Percentiles rank a stretch among this genome's conserved stretches.
phyloP scores from a whole-genome alignment of 2,113 vertebrate genomes.

The Tachuris rubrigastra region DNA sequence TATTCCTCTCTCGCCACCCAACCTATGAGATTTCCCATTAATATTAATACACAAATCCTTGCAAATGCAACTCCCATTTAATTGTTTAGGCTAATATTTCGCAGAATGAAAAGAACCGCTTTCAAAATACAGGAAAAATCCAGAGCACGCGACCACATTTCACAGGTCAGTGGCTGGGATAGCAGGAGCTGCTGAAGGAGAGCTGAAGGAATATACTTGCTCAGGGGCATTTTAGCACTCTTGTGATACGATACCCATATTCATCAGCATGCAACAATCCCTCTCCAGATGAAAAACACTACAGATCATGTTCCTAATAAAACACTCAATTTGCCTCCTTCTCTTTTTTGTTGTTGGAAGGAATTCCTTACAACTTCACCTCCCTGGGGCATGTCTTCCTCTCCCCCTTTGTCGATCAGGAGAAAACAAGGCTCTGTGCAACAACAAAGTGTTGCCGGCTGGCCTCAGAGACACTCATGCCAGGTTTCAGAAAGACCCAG shows the following conservation, averaged over 20 bases:
- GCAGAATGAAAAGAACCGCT: conserved; percentile 10
- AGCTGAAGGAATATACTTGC: conserved; percentile 33
- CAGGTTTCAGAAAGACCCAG: background rate
- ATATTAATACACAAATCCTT: conserved; percentile 19
- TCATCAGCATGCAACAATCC: conserved; percentile 57
- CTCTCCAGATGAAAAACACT: conserved; percentile 56
- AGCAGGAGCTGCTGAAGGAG: conserved; percentile 44
- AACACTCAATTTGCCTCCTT: conserved; percentile 59
- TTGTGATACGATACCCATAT: conserved; percentile 52
- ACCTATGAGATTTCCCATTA: background rate
- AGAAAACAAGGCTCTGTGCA: conserved; percentile 24
- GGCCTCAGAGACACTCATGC: background rate
- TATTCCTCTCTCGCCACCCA: background rate
- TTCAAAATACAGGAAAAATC: conserved; percentile 54
- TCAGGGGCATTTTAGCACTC: conserved; percentile 68
- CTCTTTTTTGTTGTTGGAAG: conserved; percentile 49
- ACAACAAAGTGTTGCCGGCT: background rate
- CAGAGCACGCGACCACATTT: conserved; percentile 20
- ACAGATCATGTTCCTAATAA: conserved; percentile 65
- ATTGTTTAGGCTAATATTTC: conserved; percentile 2
- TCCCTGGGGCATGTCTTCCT: conserved; percentile 9
- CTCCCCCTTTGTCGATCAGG: background rate
- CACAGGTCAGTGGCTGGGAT: conserved; percentile 57
- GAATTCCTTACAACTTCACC: conserved; percentile 11
- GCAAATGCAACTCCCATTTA: background rate